Evolutionary conservation across 2,888 invertebrate genomes (phyloP), one percentile per base, ranked within the genome.

Genomic region (Ashinkailepas kermadecensis): DNA sequence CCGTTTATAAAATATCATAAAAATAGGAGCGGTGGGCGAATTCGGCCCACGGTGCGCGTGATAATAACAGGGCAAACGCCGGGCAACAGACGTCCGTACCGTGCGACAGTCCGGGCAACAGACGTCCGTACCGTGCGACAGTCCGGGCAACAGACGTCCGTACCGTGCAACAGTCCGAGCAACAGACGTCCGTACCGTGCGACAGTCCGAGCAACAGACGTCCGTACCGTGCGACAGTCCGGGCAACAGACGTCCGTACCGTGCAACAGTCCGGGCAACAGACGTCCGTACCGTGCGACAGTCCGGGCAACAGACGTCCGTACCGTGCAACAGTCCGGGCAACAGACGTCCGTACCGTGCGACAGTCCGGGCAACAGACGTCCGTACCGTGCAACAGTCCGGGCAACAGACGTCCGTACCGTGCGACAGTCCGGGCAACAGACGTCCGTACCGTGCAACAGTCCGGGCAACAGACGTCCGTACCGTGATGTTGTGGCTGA

Each of bases 401-500:
- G n/a, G n/a, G n/a, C n/a, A n/a, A n/a, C n/a, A n/a, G n/a, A n/a
- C n/a, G n/a, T n/a, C n/a, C n/a, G n/a, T n/a, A n/a, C n/a, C n/a
- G n/a, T n/a, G n/a, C n/a, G n/a, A n/a, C n/a, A n/a, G n/a, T n/a
- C 18, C 78, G 58, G 11, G 57, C 58, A 13, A 57, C 81, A 18
- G 25, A 79, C n/a, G n/a, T n/a, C n/a, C n/a, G n/a, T n/a, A n/a
- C 18, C 78, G 58, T 7, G 57, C 58, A 13, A 57, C 81, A 18
- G 25, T 79, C 18, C 78, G 58, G 11, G 57, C 58, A 13, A 57
- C 81, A 18, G 25, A 79, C 74, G 21, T 0, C 4, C 82, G 82
- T 82, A 86, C 86, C 81, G 83, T 82, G 57, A 86, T 83, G 80
- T 84, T 84, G 80, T 84, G 82, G 85, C 91, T 91, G 84, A 93